Conservation (phyloP, 2,797 vertebrate species). For the Anguilla obscura region DNA sequence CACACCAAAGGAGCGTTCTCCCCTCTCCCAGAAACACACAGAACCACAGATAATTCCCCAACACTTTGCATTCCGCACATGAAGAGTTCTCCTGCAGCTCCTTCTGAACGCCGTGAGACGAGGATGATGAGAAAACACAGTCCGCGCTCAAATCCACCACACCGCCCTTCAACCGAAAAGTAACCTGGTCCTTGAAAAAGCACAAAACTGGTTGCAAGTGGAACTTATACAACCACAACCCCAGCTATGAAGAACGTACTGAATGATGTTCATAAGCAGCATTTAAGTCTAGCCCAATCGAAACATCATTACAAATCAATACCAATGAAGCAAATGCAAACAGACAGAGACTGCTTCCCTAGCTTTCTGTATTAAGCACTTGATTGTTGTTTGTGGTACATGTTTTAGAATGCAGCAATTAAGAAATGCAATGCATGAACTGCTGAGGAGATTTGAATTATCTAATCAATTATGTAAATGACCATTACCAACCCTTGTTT, state of each 20-base stretch:
- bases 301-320: not conserved
- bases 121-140: slow-evolving; percentile 36
- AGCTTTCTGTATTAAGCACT: not conserved
- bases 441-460: not conserved
- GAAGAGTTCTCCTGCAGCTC: slow-evolving; percentile 46
- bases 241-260: not conserved
- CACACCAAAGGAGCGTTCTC: slow-evolving; percentile 56
- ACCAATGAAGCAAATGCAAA: not conserved
- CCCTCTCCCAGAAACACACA: slow-evolving; percentile 60
- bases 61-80: slow-evolving; percentile 55
- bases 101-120: slow-evolving; percentile 32
- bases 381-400: not conserved
- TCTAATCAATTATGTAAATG: slow-evolving; percentile 23
- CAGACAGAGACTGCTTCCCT: not conserved
- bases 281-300: not conserved
- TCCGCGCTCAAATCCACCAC: slow-evolving; percentile 31
- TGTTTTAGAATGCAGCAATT: slow-evolving; percentile 12
- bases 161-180: slow-evolving; percentile 35
- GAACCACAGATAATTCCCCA: slow-evolving; percentile 64
- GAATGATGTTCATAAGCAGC: not conserved
- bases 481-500: slow-evolving; percentile 14
- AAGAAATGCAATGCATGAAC: slow-evolving; percentile 10
- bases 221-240: not conserved
- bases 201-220: not conserved
- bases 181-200: slow-evolving; percentile 3